These are phyloP conservation scores for Diarsia brunnea DNA, from an alignment of 2,888 invertebrate species.

Conservation along the genomic window DNA sequence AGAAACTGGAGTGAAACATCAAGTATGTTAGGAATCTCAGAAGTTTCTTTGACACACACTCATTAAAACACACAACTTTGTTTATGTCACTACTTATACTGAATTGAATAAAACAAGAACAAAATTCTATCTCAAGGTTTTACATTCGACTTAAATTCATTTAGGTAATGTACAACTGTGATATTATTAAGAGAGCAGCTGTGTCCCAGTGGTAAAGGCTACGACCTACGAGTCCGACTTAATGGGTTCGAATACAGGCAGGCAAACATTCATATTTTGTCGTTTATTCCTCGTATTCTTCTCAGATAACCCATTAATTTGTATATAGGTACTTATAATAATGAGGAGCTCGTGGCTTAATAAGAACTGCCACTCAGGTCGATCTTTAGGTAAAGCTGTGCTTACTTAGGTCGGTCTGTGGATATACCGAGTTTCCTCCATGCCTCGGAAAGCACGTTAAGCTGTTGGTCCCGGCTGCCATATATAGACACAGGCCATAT, in stretches of 20 bases:
- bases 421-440: too few species aligned
- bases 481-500: too few species aligned
- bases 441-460: too few species aligned
- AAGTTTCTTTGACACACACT: constrained; percentile 4
- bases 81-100: not conserved
- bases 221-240: not conserved
- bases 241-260: not conserved
- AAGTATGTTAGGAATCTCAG: not conserved
- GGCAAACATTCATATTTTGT: too few species aligned
- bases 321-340: too few species aligned
- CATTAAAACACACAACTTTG: constrained; percentile 7
- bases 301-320: too few species aligned
- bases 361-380: too few species aligned
- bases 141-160: not conserved
- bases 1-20: constrained; percentile 1
- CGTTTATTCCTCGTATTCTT: too few species aligned
- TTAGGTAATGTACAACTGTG: not conserved
- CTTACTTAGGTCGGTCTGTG: too few species aligned
- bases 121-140: not conserved
- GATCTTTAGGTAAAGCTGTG: too few species aligned
- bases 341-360: too few species aligned
- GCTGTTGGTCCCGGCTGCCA: too few species aligned
- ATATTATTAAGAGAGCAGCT: not conserved
- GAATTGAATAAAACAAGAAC: not conserved
- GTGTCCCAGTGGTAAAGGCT: not conserved